Conservation (phyloP, 2,797 vertebrate genomes). For the Clarias platycephalus region DNA sequence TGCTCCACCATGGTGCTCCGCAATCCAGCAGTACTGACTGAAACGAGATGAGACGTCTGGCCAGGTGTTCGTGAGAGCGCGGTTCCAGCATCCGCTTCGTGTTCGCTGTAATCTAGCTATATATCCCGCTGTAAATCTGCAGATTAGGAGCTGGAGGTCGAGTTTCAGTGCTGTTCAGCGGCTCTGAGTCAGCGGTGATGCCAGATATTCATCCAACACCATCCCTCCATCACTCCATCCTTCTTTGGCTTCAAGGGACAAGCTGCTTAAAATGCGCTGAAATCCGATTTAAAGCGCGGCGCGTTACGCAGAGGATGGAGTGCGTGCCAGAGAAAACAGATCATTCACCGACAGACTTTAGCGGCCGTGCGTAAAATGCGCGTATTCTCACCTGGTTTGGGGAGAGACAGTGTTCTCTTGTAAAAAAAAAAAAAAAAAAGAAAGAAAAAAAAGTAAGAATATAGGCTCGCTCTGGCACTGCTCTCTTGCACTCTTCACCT, state of each 20-base stretch:
- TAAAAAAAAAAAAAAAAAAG: neutral
- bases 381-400: neutral
- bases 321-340: neutral
- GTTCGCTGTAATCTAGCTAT: slow-evolving; percentile 46
- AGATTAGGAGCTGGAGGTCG: slow-evolving; percentile 65
- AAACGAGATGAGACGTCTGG: neutral
- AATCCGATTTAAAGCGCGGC: slow-evolving; percentile 34
- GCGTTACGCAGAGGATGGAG: neutral
- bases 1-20: slow-evolving; percentile 65
- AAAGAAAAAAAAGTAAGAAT: neutral
- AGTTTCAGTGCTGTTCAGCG: slow-evolving; percentile 67
- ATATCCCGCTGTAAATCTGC: slow-evolving; percentile 63
- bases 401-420: slow-evolving; percentile 1
- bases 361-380: neutral
- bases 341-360: neutral
- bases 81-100: slow-evolving; percentile 21
- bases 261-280: slow-evolving; percentile 20
- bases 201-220: slow-evolving; percentile 63
- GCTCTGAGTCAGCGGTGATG: slow-evolving; percentile 50
- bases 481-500: slow-evolving; percentile 24
- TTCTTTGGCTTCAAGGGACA: slow-evolving; percentile 24
- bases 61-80: neutral
- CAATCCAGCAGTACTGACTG: neutral
- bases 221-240: slow-evolving; percentile 24
- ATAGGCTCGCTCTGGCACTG: slow-evolving; percentile 9